Conservation (phyloP, 2,888 invertebrate species). For the Caenorhabditis sp. region DNA sequence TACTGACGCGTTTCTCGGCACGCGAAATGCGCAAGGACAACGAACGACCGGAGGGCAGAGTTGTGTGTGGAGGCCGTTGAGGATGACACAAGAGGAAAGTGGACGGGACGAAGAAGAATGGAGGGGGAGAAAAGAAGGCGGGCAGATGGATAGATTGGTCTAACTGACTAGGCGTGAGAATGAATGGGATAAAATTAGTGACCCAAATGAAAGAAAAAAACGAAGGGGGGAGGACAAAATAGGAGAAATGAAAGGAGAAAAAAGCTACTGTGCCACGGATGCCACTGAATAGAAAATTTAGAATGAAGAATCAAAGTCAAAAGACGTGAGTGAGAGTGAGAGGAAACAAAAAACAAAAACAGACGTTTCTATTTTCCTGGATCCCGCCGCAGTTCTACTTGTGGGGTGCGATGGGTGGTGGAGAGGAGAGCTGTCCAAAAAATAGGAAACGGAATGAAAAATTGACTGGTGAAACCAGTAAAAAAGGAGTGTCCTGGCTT, state of each 20-base stretch:
- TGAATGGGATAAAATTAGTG: slow-evolving; percentile 52
- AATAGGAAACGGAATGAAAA: slow-evolving; percentile 32
- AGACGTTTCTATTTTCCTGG: slow-evolving; percentile 33
- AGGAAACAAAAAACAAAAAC: slow-evolving; percentile 32
- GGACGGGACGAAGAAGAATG: slow-evolving; percentile 3
- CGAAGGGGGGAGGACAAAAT: background rate
- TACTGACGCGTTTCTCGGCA: slow-evolving; percentile 23
- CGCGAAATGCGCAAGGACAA: background rate
- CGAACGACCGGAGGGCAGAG: background rate
- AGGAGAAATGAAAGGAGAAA: slow-evolving; percentile 27
- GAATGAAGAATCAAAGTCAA: slow-evolving; percentile 21
- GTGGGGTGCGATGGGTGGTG: slow-evolving; percentile 28
- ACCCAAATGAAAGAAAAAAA: slow-evolving; percentile 20
- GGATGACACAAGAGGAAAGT: background rate
- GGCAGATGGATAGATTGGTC: slow-evolving; percentile 7
- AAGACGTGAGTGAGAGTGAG: slow-evolving; percentile 10
- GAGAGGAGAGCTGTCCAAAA: slow-evolving; percentile 49
- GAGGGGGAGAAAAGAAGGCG: slow-evolving; percentile 9
- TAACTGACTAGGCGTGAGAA: slow-evolving; percentile 48
- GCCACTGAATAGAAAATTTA: slow-evolving; percentile 27
- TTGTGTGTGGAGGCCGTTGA: background rate
- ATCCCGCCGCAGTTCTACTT: slow-evolving; percentile 16
- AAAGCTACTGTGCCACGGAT: slow-evolving; percentile 12
- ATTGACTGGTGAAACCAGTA: slow-evolving; percentile 14
- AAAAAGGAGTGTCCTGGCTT: slow-evolving; percentile 8